Evolutionary conservation across 2,113 vertebrate species (phyloP).

Genomic region (Triplophysa dalaica): DNA sequence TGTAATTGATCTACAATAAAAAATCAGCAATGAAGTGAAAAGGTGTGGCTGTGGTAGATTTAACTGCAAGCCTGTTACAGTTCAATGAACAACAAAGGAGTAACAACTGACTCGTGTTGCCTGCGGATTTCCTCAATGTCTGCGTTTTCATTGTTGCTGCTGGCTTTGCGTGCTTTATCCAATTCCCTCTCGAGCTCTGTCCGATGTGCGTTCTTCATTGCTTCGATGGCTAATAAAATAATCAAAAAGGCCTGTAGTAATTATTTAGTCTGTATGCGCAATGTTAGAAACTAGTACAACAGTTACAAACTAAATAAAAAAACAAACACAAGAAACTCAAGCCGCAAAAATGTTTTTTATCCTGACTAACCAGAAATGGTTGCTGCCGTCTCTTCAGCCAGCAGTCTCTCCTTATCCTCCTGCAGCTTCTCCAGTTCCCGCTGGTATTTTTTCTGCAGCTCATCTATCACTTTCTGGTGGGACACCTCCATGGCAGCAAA

Average conservation of each 20-base stretch:
- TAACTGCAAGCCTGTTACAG: not conserved
- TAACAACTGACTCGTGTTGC: constrained; percentile 76
- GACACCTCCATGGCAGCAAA: constrained; percentile 82
- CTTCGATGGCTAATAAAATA: constrained; percentile 74
- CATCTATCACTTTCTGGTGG: constrained; percentile 80
- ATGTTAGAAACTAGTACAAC: too few species aligned
- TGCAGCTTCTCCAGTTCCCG: constrained; percentile 80
- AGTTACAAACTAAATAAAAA: not conserved
- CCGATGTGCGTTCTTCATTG: constrained; percentile 82
- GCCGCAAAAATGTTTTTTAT: too few species aligned
- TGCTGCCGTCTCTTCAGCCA: constrained; percentile 79
- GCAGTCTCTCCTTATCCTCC: constrained; percentile 77
- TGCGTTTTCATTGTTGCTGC: constrained; percentile 73
- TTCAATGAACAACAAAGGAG: not conserved
- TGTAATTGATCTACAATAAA: not conserved
- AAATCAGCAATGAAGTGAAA: not conserved
- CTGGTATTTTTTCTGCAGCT: constrained; percentile 80
- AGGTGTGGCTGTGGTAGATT: not conserved
- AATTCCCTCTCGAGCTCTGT: constrained; percentile 78
- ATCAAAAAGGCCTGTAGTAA: not conserved
- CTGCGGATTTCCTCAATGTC: constrained; percentile 77
- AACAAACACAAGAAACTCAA: not conserved
- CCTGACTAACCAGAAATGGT: constrained; percentile 73
- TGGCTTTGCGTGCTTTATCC: constrained; percentile 74
- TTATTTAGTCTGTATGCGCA: too few species aligned